Evolutionary conservation across 2,113 vertebrate genomes (phyloP).

Genomic region (Dendrocopos noguchii): DNA sequence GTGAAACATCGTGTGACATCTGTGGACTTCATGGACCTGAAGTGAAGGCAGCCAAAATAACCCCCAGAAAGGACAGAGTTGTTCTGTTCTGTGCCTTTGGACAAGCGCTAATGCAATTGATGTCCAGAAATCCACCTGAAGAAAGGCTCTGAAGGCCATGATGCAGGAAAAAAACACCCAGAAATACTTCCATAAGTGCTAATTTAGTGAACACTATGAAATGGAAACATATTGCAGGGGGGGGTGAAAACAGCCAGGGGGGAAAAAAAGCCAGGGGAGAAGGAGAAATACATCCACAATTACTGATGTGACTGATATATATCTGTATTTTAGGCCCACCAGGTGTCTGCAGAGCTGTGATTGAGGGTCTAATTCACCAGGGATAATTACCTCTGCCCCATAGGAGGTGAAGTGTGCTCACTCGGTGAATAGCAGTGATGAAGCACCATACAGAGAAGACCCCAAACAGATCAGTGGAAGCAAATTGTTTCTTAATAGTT

Average conservation of each 20-base stretch:
- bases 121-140: background rate
- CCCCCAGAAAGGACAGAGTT: background rate
- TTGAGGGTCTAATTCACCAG: conserved; percentile 5
- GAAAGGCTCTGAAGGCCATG: background rate
- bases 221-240: background rate
- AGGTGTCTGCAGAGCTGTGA: background rate
- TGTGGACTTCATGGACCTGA: background rate
- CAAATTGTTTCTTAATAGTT: conserved; percentile 26
- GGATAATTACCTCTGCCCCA: background rate
- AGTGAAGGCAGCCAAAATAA: background rate
- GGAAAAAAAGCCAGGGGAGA: background rate
- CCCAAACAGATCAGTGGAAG: background rate
- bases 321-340: background rate
- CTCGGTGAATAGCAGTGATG: background rate
- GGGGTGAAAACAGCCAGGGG: too few species aligned
- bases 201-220: background rate
- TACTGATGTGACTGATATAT: background rate
- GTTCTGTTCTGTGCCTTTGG: background rate
- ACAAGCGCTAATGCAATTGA: background rate
- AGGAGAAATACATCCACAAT: background rate
- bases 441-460: background rate
- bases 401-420: conserved; percentile 6
- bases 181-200: background rate
- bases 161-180: background rate
- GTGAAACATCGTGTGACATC: background rate